Conservation (phyloP, 2,113 vertebrate species). For the Malaclemys terrapin region DNA sequence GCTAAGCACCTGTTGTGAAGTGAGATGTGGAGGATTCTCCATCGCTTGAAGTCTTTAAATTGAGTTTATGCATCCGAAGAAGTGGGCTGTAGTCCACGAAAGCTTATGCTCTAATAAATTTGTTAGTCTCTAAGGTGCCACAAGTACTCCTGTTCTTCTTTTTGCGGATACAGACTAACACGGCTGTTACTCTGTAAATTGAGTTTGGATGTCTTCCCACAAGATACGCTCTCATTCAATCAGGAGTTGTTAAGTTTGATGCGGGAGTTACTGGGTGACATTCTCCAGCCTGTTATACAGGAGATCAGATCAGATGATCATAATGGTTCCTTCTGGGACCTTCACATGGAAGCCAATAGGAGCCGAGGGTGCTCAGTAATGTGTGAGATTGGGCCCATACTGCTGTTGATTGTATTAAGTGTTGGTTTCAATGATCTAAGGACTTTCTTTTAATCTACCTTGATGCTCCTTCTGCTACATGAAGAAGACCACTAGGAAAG, state of each 20-base stretch:
- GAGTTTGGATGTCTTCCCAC: not conserved
- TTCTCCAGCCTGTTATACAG: not conserved
- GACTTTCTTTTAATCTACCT: not conserved
- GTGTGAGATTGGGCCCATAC: fast-evolving
- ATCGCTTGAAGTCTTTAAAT: not conserved
- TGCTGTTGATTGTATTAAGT: not conserved
- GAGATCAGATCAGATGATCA: not conserved
- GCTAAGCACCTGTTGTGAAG: not conserved
- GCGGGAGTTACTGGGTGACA: not conserved
- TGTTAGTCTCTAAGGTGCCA: no score
- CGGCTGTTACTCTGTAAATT: no score
- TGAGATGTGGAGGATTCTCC: not conserved
- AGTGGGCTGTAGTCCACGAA: no score
- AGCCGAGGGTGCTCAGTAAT: not conserved
- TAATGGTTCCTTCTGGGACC: not conserved
- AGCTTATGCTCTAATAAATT: no score
- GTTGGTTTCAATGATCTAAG: not conserved
- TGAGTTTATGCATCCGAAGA: no score
- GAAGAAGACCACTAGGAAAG: not conserved
- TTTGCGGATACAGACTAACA: no score
- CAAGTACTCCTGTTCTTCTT: no score
- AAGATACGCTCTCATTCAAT: not conserved
- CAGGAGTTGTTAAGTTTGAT: not conserved
- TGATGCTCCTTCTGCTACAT: not conserved
- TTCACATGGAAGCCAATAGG: not conserved